Evolutionary conservation across 2,888 invertebrate genomes (phyloP), one percentile per base, ranked within the genome.

Genomic region (Drosophila longiperda): DNA sequence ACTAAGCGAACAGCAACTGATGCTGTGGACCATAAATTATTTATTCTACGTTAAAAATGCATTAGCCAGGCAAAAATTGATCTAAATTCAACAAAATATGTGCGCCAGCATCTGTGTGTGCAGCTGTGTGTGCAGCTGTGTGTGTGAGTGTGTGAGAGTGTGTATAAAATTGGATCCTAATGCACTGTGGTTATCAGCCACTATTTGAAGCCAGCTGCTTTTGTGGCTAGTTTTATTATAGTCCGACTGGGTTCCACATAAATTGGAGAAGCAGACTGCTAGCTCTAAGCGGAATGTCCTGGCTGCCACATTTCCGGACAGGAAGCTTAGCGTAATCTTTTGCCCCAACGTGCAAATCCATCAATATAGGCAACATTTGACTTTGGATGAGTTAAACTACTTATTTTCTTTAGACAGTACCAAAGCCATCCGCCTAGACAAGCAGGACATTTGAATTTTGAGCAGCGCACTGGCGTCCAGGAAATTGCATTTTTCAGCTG

Each of bases 401-500:
- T 75, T 23, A 23, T 45, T 23, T 3, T 82, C 73, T 50, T 75
- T 38, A 29, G 45, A 53, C 45, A 67, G 48, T 29, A 15, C 64
- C 50, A 62, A 58, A 38, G 73, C 59, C 54, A 11, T 58, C 23
- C 45, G 50, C 38, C 40, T 6, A 66, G 67, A 71, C 45, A 50
- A 52, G 34, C 26, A 59, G 59, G 64, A 52, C 78, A 69, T 76
- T 72, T 62, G 64, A 55, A 57, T 57, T 64, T 59, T 48, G 26
- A 50, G 52, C 26, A 33, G 32, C 36, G 26, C 20, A 5, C 20
- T 57, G 62, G 60, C 66, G 32, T 42, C 54, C 84, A 89, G 87
- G 87, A 87, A 90, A 87, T 87, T 87, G 87, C 89, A 90, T 79
- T 88, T 89, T 86, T 79, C 42, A 40, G n/a, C 29, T 42, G 63